Conservation (phyloP, 2,888 invertebrate genomes). For the Macaria notata region DNA sequence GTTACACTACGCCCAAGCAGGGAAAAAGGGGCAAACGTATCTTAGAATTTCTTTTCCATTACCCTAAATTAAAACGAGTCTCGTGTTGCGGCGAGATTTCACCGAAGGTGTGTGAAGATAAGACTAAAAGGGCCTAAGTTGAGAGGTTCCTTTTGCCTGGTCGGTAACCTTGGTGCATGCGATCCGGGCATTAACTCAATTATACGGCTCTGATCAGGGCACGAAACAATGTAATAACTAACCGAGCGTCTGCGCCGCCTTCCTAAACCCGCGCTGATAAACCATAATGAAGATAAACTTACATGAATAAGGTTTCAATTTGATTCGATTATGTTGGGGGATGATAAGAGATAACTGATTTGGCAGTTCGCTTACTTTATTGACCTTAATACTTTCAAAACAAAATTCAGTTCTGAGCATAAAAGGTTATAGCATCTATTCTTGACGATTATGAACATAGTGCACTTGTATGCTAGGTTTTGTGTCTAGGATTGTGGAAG, state of each 20-base stretch:
- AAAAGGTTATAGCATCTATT: no score
- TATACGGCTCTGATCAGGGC: constrained; percentile 33
- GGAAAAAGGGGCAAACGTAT: constrained; percentile 14
- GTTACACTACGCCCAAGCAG: constrained; percentile 2
- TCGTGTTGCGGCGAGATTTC: constrained; percentile 41
- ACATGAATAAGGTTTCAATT: constrained; percentile 13
- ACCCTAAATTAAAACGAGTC: constrained; percentile 16
- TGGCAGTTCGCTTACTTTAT: no score
- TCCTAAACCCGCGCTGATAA: not conserved
- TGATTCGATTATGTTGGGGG: not conserved
- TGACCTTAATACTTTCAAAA: no score
- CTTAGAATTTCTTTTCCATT: constrained; percentile 18
- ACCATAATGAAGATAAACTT: constrained; percentile 1
- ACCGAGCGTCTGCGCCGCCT: constrained; percentile 11
- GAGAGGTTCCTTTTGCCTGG: constrained; percentile 41
- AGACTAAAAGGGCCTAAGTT: constrained; percentile 41
- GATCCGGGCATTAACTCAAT: constrained; percentile 51
- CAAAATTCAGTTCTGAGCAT: no score
- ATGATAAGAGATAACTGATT: no score
- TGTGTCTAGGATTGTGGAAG: no score
- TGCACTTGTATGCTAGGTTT: no score
- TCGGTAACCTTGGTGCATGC: constrained; percentile 59
- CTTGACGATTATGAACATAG: no score
- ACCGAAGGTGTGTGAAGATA: constrained; percentile 29
- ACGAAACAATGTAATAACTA: constrained; percentile 19